Evolutionary conservation across 2,888 invertebrate species (phyloP), one percentile per base, ranked within the genome.

Genomic region (Epistrophe eligans): DNA sequence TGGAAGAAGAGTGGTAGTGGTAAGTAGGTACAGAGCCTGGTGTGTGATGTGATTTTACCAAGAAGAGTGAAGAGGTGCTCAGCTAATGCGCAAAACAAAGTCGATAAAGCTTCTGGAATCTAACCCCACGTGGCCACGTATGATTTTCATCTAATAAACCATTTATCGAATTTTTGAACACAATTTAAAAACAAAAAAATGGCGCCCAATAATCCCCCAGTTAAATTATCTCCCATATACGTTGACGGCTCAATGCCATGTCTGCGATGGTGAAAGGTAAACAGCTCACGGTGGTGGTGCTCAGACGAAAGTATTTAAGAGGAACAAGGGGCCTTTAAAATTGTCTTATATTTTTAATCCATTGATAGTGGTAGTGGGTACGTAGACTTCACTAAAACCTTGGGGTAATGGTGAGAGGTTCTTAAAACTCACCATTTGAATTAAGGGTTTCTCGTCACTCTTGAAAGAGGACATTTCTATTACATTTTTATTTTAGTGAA

Each of bases 381-480:
- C 7, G 11, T 15, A 55, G 9, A 35, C 57, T 58, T 58, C 17
- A 35, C 38, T 17, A 10, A 17, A n/a, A 35, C 19, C 15, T 40
- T 60, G 40, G 17, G 38, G 19, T 13, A 17, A 11, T 4, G 24
- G 28, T 45, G 13, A 48, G 7, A 50, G 66, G 50, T 32, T 13
- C 50, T 67, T 66, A 50, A 11, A 45, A n/a, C n/a, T 38, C 66
- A 5, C 48, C 50, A 35, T 50, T 50, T 35, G 8, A 32, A 48
- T 55, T 28, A 76, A 76, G 35, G 28, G 2, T 57, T 35, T 35
- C 50, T 19, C 50, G 50, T 67, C 66, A 50, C 50, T 50, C 50
- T 17, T 50, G 35, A 67, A 50, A 11, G 57, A 60, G 40, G 76
- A 80, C 58, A 62, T 60, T 77, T 84, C 80, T 79, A 79, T 79